Base-by-base conservation (phyloP, 2,113 vertebrate genomes). In the Girardinichthys multiradiatus region DNA sequence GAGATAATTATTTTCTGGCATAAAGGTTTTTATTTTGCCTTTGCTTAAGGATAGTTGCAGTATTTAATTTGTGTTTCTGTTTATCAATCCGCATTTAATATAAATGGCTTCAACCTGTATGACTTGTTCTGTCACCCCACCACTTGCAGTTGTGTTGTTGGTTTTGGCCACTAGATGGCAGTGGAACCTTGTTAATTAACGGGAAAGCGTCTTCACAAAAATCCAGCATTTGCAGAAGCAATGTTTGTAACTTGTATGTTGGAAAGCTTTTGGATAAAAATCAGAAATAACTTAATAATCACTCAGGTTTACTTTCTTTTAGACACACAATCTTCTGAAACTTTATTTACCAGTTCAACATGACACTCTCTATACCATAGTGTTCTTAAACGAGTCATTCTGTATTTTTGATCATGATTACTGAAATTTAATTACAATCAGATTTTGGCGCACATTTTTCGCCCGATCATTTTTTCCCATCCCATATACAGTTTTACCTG, bases 91-190 rank as follows among this genome's bases (percentile, higher is more conserved):
- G 10, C 2, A 54, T 1, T 54, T 10, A 11, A 45, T 45, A 7
- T 10, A 54, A 54, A 24, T n/a, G 3, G 9, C 42, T 54, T 54
- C 2, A n/a, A n/a, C 0, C 48, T n/a, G 21, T 51, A n/a, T 51
- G 21, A 21, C 21, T 51, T 35, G 35, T n/a, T 24, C 24, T 54
- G 13, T 31, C 14, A 27, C 3, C 15, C 15, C 27, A n/a, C 10
- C 63, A 31, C 28, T 31, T 59, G 15, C 35, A 26, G 12, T 5
- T n/a, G n/a, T 62, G 0, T 21, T 10, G 30, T 17, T 2, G 1
- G 21, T 2, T 4, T 15, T 51, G 1, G n/a, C 45, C 91, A 42
- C 82, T 87, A 81, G 89, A 75, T 88, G 88, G 79, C 61, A 28
- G 13, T 60, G 28, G 26, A 62, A 28, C 68, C 86, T 81, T 79